Base-by-base conservation (phyloP, 1,140 invertebrate genomes). In the Rhizoglyphus robini region DNA sequence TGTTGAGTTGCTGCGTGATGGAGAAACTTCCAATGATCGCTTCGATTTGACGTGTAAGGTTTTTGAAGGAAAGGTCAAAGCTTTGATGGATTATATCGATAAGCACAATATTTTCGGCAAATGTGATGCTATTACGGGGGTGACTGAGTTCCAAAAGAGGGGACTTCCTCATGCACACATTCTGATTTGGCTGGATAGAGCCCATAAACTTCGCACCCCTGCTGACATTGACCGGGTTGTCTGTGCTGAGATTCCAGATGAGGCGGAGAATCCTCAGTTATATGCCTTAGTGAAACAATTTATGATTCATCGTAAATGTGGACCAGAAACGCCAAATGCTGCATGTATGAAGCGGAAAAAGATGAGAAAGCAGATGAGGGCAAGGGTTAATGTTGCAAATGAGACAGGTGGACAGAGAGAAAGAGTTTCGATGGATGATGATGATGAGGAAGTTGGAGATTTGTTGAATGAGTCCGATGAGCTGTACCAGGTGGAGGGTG, bases 101-200 rank as follows among this genome's bases (percentile, higher is more conserved):
- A 65, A 71, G 51, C 34, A 54, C 49, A 4, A 65, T 57, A 62
- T 68, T 63, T 65, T 63, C 57, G 36, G 68, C 30, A 13, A 0
- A 31, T 36, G 65, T 30, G 25, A 59, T 13, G 32, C 65, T 20
- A 65, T 65, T 65, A 51, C 76, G 46, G 71, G n/a, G n/a, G n/a
- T n/a, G n/a, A n/a, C n/a, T n/a, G n/a, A n/a, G n/a, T n/a, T n/a
- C n/a, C n/a, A n/a, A 73, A 65, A 79, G 66, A 63, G 75, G 65
- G 76, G 75, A 4, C 64, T 78, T 18, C 74, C 75, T 4, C 77
- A 78, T 71, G 62, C 51, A 5, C 77, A 78, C 67, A 74, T 76
- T 60, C 61, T 78, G 11, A 29, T 77, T 11, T 68, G 63, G 60
- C 30, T 71, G 27, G 13, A 38, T 57, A 38, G 63, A 41, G 20